Base-by-base conservation (phyloP, 2,888 invertebrate species). In the Ceramica pisi region DNA sequence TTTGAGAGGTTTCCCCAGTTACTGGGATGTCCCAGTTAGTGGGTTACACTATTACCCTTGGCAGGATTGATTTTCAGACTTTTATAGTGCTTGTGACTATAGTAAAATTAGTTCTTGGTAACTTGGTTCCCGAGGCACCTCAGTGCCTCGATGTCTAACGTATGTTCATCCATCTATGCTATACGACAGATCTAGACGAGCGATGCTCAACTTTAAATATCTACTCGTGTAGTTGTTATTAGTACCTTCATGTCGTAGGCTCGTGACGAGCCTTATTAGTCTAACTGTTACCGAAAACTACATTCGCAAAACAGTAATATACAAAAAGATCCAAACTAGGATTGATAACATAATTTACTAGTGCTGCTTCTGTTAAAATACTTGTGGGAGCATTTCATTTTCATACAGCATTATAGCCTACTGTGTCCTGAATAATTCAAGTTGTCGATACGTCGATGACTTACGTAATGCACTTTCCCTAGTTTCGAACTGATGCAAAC, bases 321-420 rank as follows among this genome's bases (percentile, higher is more conserved):
- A 12, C 4, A 21, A 31, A 8, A 46, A 10, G 19, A 44, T 48
- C 14, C 38, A 38, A 46, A 26, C 38, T 9, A 35, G 5, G 0
- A 57, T 61, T 31, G n/a, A n/a, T n/a, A n/a, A 64, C 16, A n/a
- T 44, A 16, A 44, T 51, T 56, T 23, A 64, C 9, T 46, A 31
- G 14, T 14, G 4, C 14, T 51, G 41, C 26, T 50, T 64, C 60
- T 31, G 38, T 60, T 16, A 26, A 19, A 2, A 1, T 48, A 48
- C 41, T 55, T 65, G 12, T 62, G 10, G 10, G 38, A 57, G 5
- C 31, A 31, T 21, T 26, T 46, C 12, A 35, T 61, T 48, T 51
- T 26, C 2, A 50, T 44, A 64, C 21, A 12, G 31, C 16, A 23
- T 59, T 60, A 6, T 53, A 44, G 19, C n/a, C n/a, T 44, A 31